Conservation (phyloP, 2,113 vertebrate species). For the Eudorcas thomsonii region DNA sequence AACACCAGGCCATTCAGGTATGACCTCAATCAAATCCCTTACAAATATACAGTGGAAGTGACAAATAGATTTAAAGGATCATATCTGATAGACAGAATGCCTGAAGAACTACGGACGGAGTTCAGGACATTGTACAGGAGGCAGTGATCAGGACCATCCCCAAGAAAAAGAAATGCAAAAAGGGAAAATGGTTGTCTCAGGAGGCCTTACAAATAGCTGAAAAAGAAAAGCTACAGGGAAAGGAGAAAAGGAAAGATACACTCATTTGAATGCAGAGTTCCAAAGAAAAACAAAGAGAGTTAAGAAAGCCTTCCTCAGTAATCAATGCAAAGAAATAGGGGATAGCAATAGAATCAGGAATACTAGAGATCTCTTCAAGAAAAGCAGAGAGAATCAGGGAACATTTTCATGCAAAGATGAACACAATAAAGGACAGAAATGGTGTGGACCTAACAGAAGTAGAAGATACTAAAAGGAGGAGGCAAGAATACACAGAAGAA, state of each 20-base stretch:
- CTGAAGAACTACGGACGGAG: not conserved
- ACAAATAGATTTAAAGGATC: not conserved
- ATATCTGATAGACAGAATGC: not conserved
- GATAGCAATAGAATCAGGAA: not conserved
- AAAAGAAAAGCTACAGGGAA: not conserved
- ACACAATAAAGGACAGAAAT: not conserved
- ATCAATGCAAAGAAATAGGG: not conserved
- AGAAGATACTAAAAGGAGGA: not conserved
- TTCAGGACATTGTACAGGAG: not conserved
- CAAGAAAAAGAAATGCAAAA: not conserved
- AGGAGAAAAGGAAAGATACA: not conserved
- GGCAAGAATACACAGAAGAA: not conserved
- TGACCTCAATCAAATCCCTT: not conserved
- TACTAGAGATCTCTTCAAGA: not conserved
- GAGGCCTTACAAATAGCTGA: not conserved
- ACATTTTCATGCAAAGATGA: not conserved
- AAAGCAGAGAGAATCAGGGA: not conserved
- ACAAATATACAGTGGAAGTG: not conserved
- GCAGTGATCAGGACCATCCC: not conserved
- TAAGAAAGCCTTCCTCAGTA: not conserved
- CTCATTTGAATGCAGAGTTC: not conserved
- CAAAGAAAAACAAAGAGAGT: not conserved
- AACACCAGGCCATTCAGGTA: not conserved
- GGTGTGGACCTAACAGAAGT: not conserved
- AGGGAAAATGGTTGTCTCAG: not conserved